Evolutionary conservation across 2,113 vertebrate species (phyloP).

Genomic region (Lophochroa leadbeateri): DNA sequence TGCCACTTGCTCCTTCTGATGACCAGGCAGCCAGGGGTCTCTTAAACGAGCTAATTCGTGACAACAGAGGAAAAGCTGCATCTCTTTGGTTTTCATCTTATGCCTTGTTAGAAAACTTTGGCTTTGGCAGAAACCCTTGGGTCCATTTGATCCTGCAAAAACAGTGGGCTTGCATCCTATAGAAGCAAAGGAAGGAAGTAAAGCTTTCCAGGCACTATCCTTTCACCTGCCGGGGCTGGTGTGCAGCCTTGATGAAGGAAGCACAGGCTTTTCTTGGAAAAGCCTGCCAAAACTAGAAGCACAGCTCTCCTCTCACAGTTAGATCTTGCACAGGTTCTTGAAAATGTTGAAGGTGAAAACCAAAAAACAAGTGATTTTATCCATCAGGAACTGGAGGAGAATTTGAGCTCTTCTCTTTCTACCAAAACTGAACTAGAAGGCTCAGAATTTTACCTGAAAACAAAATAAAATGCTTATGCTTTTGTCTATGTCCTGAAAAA

Average conservation of each 20-base stretch:
- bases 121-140: background rate
- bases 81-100: background rate
- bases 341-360: background rate
- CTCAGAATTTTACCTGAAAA: background rate
- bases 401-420: background rate
- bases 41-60: background rate
- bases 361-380: background rate
- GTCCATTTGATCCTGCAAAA: background rate
- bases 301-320: background rate
- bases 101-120: background rate
- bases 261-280: background rate
- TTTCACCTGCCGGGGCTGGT: background rate
- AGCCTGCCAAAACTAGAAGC: background rate
- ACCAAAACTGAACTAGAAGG: background rate
- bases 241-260: background rate
- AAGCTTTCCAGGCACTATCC: rapidly evolving
- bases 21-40: background rate
- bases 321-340: background rate
- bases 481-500: background rate
- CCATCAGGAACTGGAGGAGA: background rate
- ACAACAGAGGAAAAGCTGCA: background rate
- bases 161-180: too few species aligned
- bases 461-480: background rate
- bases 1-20: background rate
- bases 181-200: background rate